phyloP scores from a whole-genome alignment of 23 tunicate genomes.

The Halocynthia roretzi region DNA sequence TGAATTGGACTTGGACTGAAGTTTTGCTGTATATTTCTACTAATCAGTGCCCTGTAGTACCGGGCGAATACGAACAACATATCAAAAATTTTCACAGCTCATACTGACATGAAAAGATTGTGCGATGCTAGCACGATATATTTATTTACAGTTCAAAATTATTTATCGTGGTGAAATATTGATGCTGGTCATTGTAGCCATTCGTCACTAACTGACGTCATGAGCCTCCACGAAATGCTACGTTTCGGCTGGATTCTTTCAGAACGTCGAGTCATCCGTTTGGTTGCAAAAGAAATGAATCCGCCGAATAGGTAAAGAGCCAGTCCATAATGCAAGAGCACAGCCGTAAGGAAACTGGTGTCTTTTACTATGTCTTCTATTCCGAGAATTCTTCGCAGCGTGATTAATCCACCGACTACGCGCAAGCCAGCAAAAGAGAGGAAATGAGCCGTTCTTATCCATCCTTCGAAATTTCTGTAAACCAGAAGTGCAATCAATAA shows the following conservation, averaged over 20 bases:
- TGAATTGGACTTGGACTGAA: no score
- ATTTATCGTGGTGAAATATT: no score
- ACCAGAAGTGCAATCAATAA: no score
- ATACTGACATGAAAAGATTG: no score
- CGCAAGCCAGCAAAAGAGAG: slow-evolving; percentile 53
- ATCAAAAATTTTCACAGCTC: no score
- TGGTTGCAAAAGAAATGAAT: slow-evolving; percentile 38
- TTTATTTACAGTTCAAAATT: no score
- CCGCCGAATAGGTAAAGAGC: slow-evolving; percentile 55
- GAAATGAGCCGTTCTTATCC: slow-evolving; percentile 31
- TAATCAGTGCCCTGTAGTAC: no score
- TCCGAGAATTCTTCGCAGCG: slow-evolving; percentile 34
- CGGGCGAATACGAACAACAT: no score
- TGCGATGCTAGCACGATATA: no score
- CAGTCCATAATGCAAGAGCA: slow-evolving; percentile 48
- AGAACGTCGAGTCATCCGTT: background rate
- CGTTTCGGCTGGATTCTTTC: background rate
- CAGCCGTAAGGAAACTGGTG: slow-evolving; percentile 42
- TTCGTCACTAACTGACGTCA: slow-evolving; percentile 47
- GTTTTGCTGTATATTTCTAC: no score
- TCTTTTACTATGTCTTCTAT: slow-evolving; percentile 50
- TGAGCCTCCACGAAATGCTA: slow-evolving; percentile 30
- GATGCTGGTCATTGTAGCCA: slow-evolving; percentile 21
- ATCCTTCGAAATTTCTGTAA: slow-evolving; percentile 8
- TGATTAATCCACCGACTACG: slow-evolving; percentile 44